A percentile compares a stretch with the other conserved stretches of the same genome.
Conservation (phyloP, 2,113 vertebrate genomes). For the Athene cunicularia region DNA sequence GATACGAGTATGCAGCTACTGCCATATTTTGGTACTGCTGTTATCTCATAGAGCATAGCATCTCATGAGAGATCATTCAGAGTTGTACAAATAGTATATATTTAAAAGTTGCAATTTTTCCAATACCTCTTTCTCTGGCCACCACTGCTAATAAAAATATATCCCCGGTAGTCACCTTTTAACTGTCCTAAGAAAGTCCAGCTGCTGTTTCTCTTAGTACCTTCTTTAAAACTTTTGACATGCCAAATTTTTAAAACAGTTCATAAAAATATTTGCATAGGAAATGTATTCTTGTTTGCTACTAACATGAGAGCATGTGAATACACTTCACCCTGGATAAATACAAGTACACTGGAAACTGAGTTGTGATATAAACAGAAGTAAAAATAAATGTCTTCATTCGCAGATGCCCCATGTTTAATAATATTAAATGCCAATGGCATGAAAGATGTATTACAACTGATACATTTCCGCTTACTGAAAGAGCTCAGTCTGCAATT, state of each 20-base stretch:
- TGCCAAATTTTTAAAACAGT: neutral
- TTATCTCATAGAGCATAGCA: neutral
- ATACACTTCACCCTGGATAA: neutral
- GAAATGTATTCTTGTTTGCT: neutral
- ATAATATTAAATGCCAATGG: conserved; percentile 17
- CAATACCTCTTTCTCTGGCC: neutral
- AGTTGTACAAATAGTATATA: neutral
- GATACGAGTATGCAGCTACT: neutral
- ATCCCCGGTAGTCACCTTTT: neutral
- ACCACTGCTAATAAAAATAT: neutral
- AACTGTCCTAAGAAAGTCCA: neutral
- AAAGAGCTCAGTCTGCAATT: neutral
- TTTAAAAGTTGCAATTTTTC: neutral
- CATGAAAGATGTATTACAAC: neutral
- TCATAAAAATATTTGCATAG: neutral
- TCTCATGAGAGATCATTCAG: neutral
- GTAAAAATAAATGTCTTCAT: neutral
- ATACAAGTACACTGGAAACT: neutral
- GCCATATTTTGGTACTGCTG: neutral
- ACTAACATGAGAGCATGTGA: neutral
- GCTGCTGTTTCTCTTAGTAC: neutral
- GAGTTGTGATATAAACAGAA: conserved; percentile 5
- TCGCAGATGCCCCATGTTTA: neutral
- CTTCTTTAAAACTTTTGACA: neutral
- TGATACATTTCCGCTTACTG: neutral